Conservation (phyloP, 2,113 vertebrate species). For the Oceanodroma tethys region DNA sequence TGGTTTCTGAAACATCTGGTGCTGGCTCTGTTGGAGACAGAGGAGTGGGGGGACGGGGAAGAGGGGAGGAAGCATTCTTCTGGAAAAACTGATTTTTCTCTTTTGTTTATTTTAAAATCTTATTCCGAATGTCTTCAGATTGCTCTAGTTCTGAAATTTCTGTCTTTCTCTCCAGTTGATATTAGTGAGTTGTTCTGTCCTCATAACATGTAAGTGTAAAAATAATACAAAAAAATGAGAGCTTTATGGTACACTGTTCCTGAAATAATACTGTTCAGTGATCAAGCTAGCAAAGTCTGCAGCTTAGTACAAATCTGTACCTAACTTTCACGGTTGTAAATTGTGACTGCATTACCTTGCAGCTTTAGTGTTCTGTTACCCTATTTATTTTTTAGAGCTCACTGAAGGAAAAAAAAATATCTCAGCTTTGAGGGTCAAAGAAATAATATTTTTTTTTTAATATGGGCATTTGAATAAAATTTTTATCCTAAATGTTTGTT, state of each 20-base stretch:
- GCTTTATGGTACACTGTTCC: not conserved
- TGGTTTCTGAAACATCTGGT: conserved; percentile 41
- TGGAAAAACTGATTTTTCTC: not conserved
- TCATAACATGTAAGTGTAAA: not conserved
- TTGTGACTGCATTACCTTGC: not conserved
- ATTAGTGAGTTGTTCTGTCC: not conserved
- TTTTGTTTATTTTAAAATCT: not conserved
- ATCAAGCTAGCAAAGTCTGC: not conserved
- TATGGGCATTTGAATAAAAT: not conserved
- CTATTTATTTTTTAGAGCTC: not conserved
- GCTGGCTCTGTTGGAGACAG: not conserved
- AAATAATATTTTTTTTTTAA: not conserved
- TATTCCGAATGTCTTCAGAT: not conserved
- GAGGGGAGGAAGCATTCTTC: not conserved
- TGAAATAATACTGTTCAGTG: not conserved
- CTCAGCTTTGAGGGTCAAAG: not conserved
- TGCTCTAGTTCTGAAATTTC: not conserved
- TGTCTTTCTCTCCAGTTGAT: not conserved
- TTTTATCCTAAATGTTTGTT: not conserved
- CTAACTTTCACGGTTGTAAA: not conserved
- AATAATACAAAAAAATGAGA: not conserved
- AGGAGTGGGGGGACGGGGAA: not conserved
- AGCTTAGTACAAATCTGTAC: not conserved
- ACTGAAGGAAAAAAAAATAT: not conserved
- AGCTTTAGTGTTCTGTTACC: not conserved